phyloP scores from a whole-genome alignment of 2,888 invertebrate genomes.

The Heterodera filipjevi region DNA sequence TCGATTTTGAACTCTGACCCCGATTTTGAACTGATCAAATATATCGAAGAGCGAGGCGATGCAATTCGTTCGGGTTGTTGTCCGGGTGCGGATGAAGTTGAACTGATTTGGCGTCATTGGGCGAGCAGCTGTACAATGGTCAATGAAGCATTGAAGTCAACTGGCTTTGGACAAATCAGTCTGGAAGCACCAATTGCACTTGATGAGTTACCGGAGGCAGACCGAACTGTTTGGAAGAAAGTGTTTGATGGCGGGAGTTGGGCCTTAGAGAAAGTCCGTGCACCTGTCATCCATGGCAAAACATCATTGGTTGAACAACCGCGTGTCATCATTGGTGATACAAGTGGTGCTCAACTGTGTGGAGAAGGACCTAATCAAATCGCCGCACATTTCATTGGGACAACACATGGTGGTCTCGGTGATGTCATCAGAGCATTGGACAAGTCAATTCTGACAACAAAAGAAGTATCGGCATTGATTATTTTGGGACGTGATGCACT shows the following conservation, averaged over 20 bases:
- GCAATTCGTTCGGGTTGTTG: not conserved
- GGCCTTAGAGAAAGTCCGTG: slow-evolving; percentile 8
- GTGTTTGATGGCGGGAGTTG: not conserved
- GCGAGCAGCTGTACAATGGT: not conserved
- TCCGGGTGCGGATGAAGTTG: not conserved
- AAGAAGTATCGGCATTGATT: not conserved
- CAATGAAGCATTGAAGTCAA: not conserved
- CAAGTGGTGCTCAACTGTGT: not conserved
- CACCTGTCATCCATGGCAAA: not conserved
- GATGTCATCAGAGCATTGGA: not conserved
- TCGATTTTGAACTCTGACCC: not conserved
- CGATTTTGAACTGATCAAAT: not conserved
- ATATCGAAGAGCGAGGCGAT: not conserved
- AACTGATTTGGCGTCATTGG: not conserved
- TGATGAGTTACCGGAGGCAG: not conserved
- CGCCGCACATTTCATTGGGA: not conserved
- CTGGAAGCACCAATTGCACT: not conserved
- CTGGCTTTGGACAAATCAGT: not conserved
- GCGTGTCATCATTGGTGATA: slow-evolving; percentile 6
- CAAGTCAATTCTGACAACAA: not conserved
- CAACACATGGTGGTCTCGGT: not conserved
- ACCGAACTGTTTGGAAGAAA: not conserved
- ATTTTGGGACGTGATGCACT: slow-evolving; percentile 6
- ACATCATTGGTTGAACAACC: not conserved
- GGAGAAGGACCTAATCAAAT: not conserved